Conservation (phyloP, 1,140 invertebrate genomes). For the Philopotamus ludificatus region DNA sequence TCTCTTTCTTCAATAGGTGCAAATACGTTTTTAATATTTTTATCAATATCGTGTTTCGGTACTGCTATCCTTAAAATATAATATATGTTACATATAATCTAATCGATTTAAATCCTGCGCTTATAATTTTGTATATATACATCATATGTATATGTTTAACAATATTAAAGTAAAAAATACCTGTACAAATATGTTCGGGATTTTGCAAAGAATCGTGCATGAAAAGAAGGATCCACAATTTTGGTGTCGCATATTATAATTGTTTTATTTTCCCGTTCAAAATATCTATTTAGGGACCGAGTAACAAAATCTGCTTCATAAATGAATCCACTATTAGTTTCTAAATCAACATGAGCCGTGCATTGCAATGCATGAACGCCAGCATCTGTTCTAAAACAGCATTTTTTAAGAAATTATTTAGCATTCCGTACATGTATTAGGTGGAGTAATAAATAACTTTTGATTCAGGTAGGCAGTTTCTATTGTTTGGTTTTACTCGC, state of each 20-base stretch:
- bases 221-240: slow-evolving; percentile 60
- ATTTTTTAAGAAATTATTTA: too few species aligned
- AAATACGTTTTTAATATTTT: slow-evolving; percentile 43
- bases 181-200: slow-evolving; percentile 70
- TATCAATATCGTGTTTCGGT: slow-evolving; percentile 45
- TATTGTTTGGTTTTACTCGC: too few species aligned
- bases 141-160: too few species aligned
- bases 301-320: too few species aligned
- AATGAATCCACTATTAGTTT: too few species aligned
- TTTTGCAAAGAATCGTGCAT: slow-evolving; percentile 59
- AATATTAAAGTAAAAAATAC: too few species aligned
- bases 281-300: too few species aligned
- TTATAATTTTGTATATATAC: too few species aligned
- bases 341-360: slow-evolving; percentile 65
- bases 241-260: slow-evolving; percentile 58
- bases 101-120: neutral
- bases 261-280: slow-evolving; percentile 55
- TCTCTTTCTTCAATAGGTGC: slow-evolving; percentile 59
- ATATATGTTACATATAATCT: neutral
- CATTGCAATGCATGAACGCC: slow-evolving; percentile 69
- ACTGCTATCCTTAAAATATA: slow-evolving; percentile 48
- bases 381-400: slow-evolving; percentile 65
- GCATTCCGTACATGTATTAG: too few species aligned
- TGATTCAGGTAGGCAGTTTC: too few species aligned
- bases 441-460: too few species aligned